Evolutionary conservation across 2,113 vertebrate species (phyloP), one percentile per base, ranked within the genome.

Genomic region (Sarotherodon lohbergeri): DNA sequence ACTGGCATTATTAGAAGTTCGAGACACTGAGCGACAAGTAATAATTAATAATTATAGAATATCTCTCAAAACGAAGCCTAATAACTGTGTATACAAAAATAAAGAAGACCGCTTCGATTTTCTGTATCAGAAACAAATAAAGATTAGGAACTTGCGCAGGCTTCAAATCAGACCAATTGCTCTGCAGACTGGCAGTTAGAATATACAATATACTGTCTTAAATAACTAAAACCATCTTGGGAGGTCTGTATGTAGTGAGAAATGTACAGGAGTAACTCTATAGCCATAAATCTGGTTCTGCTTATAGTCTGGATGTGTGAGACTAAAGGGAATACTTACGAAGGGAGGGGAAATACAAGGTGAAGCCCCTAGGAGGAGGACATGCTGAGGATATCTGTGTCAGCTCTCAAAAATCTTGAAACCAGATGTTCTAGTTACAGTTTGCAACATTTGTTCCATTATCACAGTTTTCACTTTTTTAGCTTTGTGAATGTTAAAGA

Each of bases 241-340:
- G 88, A 86, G 88, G 90, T 88, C 89, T 80, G 24, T 79, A 66
- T 80, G 87, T 80, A 54, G 22, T 89, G 6, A 84, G 41, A 7
- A 79, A 61, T 57, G 73, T 32, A 73, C 27, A 85, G 34, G 19
- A 66, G 66, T 43, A 91, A 90, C 66, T 86, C 87, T 84, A 82
- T 68, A 83, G 85, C 76, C 81, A 46, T 80, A 63, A 93, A 95
- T 94, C 90, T 95, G 94, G 82, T 93, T 94, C 61, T 81, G 52
- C 86, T 96, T 95, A 93, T 10, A 76, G 76, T 52, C 48, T 92
- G 89, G 86, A 86, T 50, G 43, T 66, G 85, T 73, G 76, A 10
- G 68, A 85, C 81, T 80, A 17, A 68, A 86, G 83, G 78, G 89
- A 93, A 83, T 81, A 8, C 79, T 78, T 87, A 68, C 36, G 57